A percentile compares a stretch with the other conserved stretches of the same genome.
phyloP scores from a whole-genome alignment of 2,888 invertebrate genomes.

The Acanthosepion pharaonis region DNA sequence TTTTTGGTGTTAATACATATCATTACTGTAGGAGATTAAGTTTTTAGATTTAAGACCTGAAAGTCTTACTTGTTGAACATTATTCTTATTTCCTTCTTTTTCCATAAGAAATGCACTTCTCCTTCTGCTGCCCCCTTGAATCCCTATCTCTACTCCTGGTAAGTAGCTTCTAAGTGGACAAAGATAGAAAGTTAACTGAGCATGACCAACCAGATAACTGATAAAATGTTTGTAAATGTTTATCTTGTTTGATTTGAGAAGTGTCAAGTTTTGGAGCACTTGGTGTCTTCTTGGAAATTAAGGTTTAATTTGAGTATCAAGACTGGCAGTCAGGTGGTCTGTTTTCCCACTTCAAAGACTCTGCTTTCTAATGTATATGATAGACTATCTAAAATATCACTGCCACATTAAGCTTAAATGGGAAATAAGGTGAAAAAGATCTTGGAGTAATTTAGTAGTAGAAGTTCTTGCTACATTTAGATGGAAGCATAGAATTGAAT shows the following conservation, averaged over 20 bases:
- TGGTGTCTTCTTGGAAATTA: neutral
- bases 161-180: neutral
- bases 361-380: too few species aligned
- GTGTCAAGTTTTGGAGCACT: neutral
- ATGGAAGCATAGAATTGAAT: too few species aligned
- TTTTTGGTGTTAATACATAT: too few species aligned
- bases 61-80: neutral
- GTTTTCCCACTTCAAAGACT: neutral
- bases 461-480: too few species aligned
- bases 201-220: slow-evolving; percentile 4
- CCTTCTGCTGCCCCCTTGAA: neutral
- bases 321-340: neutral
- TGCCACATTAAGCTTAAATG: too few species aligned
- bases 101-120: neutral
- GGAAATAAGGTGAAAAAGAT: too few species aligned
- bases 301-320: neutral
- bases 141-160: neutral
- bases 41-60: too few species aligned
- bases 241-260: neutral
- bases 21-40: too few species aligned
- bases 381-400: too few species aligned
- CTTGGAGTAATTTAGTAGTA: too few species aligned
- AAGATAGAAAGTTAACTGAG: neutral
- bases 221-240: neutral
- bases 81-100: neutral